Evolutionary conservation across 2,888 invertebrate genomes (phyloP), one percentile per base, ranked within the genome.

Genomic region (Lepidocyrtoides sp.): DNA sequence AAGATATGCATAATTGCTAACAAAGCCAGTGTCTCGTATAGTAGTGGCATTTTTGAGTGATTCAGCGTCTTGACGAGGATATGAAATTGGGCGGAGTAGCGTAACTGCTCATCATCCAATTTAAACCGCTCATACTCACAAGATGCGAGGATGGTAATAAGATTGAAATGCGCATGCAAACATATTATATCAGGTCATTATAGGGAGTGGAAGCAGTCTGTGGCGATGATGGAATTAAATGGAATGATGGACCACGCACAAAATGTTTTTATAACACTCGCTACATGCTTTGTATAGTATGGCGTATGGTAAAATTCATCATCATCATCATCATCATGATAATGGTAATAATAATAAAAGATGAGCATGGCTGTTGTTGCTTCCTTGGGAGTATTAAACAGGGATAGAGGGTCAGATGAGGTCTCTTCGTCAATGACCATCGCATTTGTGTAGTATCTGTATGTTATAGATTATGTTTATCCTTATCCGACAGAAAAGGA

Each of bases 81-180:
- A 91, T 91, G 91, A 88, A 84, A 84, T 83, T 77, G 91, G 91
- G 91, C 83, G 91, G 91, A 84, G 87, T 86, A 36, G 63, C 44
- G 20, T 83, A 91, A 88, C 87, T 91, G 83, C 88, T 91, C 88
- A 91, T 91, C 91, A 91, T 88, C 91, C 91, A 91, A 91, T 91
- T 91, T 91, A 84, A 72, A 66, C 75, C 91, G 84, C 88, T 91
- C 91, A 81, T 81, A 26, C 23, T 81, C 26, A 77, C 29, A 20
- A 48, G 54, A 77, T 77, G 41, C n/a, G n/a, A 77, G 20, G 51
- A 77, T 77, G 54, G 29, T 29, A 91, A 48, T 75, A n/a, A 60
- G 17, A 90, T 91, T 82, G 82, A 91, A 91, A 88, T 91, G 77
- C 66, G 60, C 88, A 60, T 83, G 69, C 81, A 81, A 57, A 36